phyloP scores from a whole-genome alignment of 2,113 vertebrate species.

The Ranitomeya imitator region DNA sequence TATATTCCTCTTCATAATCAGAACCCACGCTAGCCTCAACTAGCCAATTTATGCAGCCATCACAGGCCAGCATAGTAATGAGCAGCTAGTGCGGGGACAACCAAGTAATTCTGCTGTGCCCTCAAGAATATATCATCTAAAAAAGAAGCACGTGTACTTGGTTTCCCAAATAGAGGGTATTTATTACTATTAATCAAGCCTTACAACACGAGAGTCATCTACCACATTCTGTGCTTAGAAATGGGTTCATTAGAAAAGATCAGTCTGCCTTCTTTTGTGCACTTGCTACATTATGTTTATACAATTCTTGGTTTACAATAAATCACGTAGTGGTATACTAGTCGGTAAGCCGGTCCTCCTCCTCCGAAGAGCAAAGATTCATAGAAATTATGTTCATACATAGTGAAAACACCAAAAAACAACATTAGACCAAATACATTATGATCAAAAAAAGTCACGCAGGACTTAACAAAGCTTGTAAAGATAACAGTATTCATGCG shows the following conservation, averaged over 20 bases:
- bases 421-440: no score
- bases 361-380: background rate
- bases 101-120: background rate
- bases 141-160: conserved; percentile 1
- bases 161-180: background rate
- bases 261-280: background rate
- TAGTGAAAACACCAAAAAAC: no score
- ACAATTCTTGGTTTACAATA: background rate
- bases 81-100: conserved; percentile 14
- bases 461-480: no score
- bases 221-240: background rate
- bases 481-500: no score
- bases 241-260: background rate
- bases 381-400: background rate
- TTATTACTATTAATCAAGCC: conserved; percentile 3
- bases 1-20: conserved; percentile 48
- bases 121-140: background rate
- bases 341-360: background rate
- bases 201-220: background rate
- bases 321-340: background rate
- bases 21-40: conserved; percentile 33
- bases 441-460: no score
- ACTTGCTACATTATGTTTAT: background rate
- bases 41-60: conserved; percentile 38
- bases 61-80: conserved; percentile 24